Evolutionary conservation across 2,888 invertebrate species (phyloP).

Genomic region (Acrobasis suavella): DNA sequence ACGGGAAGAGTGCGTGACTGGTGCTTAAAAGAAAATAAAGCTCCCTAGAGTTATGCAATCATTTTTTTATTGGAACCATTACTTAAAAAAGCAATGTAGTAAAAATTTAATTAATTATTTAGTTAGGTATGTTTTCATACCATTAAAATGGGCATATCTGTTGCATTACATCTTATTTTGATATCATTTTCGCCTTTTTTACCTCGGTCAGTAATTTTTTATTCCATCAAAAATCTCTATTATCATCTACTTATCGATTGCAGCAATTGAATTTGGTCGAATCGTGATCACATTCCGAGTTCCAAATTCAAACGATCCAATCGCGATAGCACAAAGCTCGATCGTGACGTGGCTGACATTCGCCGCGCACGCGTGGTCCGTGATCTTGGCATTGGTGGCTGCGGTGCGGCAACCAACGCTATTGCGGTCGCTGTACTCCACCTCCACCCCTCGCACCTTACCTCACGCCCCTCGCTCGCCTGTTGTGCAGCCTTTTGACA

Average conservation of each 20-base stretch:
- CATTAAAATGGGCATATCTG: neutral
- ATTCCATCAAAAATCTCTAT: neutral
- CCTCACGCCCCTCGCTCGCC: slow-evolving; percentile 37
- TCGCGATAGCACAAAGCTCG: slow-evolving; percentile 73
- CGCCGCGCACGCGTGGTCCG: slow-evolving; percentile 78
- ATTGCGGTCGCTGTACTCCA: slow-evolving; percentile 80
- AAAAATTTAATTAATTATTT: neutral
- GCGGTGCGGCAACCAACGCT: slow-evolving; percentile 62
- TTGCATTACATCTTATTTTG: slow-evolving; percentile 4
- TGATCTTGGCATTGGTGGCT: slow-evolving; percentile 84
- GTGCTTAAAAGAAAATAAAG: slow-evolving; percentile 44
- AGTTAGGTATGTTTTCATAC: neutral
- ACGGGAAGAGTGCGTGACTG: slow-evolving; percentile 62
- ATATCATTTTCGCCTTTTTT: neutral
- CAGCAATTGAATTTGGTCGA: slow-evolving; percentile 46
- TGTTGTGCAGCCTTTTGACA: slow-evolving; percentile 70
- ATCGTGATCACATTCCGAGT: slow-evolving; percentile 67
- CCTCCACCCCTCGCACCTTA: slow-evolving; percentile 44
- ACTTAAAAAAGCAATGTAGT: neutral
- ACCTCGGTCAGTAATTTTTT: slow-evolving; percentile 4
- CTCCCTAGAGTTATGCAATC: slow-evolving; percentile 2
- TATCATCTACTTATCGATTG: slow-evolving; percentile 25
- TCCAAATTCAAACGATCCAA: slow-evolving; percentile 70
- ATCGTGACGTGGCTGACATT: slow-evolving; percentile 82
- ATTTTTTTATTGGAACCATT: neutral